Conservation (phyloP, 2,797 vertebrate species). For the Eutrigla gurnardus region DNA sequence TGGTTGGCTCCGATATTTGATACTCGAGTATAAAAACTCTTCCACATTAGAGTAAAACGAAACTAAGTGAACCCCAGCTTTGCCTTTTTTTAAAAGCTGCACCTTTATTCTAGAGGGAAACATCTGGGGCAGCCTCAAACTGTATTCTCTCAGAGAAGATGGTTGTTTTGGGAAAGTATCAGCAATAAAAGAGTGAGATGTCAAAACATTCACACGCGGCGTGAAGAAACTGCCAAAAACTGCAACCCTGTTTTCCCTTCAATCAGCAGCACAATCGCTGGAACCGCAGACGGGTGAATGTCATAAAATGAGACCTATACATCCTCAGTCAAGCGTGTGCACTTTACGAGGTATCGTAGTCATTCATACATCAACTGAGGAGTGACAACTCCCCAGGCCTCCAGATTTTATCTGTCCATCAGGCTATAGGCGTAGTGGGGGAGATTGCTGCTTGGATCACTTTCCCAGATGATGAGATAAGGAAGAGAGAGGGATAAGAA, state of each 20-base stretch:
- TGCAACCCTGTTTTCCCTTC: constrained; percentile 62
- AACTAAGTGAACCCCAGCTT: constrained; percentile 2
- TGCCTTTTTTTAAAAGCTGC: background rate
- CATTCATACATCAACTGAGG: constrained; percentile 73
- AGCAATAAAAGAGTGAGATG: constrained; percentile 22
- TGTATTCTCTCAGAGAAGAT: background rate
- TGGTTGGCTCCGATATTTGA: background rate
- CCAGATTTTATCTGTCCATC: constrained; percentile 75
- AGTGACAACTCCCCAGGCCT: constrained; percentile 61
- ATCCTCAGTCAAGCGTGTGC: constrained; percentile 76
- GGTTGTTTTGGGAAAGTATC: constrained; percentile 35
- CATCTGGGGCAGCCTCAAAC: constrained; percentile 3
- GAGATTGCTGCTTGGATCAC: constrained; percentile 56
- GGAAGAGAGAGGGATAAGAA: constrained; percentile 45
- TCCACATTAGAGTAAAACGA: background rate
- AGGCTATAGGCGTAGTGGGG: constrained; percentile 57
- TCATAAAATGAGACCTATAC: constrained; percentile 79
- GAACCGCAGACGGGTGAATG: constrained; percentile 65
- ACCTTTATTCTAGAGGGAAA: constrained; percentile 3
- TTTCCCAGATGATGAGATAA: constrained; percentile 77
- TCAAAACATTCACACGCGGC: constrained; percentile 35
- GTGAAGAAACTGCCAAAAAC: constrained; percentile 35
- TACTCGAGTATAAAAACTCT: constrained; percentile 13
- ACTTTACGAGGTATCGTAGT: constrained; percentile 73
- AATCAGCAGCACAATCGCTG: constrained; percentile 59